Evolutionary conservation across 2,797 vertebrate genomes (phyloP).

Genomic region (Tragelaphus eurycerus): DNA sequence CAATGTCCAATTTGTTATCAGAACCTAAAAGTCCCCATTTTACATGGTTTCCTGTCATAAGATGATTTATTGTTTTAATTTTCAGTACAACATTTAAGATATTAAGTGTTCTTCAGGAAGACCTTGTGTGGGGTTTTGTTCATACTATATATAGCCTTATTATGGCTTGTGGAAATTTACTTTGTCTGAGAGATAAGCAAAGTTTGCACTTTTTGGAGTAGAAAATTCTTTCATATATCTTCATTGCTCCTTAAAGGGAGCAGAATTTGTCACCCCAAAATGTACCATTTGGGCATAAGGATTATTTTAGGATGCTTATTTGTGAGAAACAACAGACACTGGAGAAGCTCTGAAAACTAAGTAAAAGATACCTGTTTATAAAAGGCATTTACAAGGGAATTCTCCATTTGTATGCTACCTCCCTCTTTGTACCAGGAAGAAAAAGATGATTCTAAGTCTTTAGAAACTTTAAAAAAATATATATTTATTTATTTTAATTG

Average conservation of each 20-base stretch:
- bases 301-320: not conserved
- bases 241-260: not conserved
- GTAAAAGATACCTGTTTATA: not conserved
- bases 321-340: not conserved
- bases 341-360: not conserved
- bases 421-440: not conserved
- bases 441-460: not conserved
- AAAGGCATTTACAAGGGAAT: not conserved
- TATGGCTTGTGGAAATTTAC: constrained; percentile 62
- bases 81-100: constrained; percentile 62
- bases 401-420: not conserved
- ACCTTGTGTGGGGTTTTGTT: constrained; percentile 1
- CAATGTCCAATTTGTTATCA: not conserved
- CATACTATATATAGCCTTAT: constrained; percentile 55
- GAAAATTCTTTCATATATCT: constrained; percentile 20
- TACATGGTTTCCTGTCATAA: constrained; percentile 66
- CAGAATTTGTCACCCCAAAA: not conserved
- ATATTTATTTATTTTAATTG: no score
- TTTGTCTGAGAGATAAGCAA: constrained; percentile 37
- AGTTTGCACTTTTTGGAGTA: not conserved
- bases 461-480: not conserved
- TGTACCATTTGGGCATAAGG: not conserved
- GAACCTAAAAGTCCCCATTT: constrained; percentile 56
- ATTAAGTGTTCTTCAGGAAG: constrained; percentile 60
- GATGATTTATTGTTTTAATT: constrained; percentile 81